Conservation (phyloP, 2,113 vertebrate genomes). For the Vidua chalybeata region DNA sequence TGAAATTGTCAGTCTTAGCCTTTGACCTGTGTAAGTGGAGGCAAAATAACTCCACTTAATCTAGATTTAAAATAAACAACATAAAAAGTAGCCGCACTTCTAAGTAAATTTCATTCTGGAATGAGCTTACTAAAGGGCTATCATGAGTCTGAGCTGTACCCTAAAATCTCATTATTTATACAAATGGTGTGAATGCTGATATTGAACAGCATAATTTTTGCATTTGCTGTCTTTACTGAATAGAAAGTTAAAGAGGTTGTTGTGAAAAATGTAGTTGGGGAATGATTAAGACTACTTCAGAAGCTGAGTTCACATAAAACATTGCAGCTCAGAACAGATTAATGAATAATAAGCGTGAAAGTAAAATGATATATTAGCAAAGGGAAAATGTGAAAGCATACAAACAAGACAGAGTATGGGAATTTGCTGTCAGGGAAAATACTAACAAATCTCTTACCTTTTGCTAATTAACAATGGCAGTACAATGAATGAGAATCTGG, state of each 20-base stretch:
- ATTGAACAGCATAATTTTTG: not conserved
- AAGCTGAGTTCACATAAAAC: conserved; percentile 12
- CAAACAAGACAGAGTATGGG: not conserved
- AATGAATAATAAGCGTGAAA: conserved; percentile 34
- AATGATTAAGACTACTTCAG: conserved; percentile 47
- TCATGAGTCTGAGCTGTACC: not conserved
- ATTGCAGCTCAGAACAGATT: conserved; percentile 7
- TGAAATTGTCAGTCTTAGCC: not conserved
- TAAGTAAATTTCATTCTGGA: conserved; percentile 12
- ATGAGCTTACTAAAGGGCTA: conserved; percentile 4
- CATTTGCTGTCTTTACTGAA: not conserved
- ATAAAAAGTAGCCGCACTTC: not conserved
- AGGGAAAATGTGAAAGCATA: not conserved
- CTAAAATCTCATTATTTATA: conserved; percentile 16
- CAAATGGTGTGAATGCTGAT: not conserved
- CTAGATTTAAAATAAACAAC: not conserved
- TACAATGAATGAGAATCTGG: not conserved
- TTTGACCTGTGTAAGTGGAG: not conserved
- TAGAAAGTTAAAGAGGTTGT: not conserved
- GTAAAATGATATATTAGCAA: conserved; percentile 15
- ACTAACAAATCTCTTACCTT: not conserved
- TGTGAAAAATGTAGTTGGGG: conserved; percentile 39
- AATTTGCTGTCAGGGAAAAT: not conserved
- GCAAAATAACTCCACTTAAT: not conserved
- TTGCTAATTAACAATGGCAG: not conserved